These are phyloP conservation scores for Mycetomoellerius zeteki DNA, from an alignment of 1,140 invertebrate genomes.

Conservation along the genomic window DNA sequence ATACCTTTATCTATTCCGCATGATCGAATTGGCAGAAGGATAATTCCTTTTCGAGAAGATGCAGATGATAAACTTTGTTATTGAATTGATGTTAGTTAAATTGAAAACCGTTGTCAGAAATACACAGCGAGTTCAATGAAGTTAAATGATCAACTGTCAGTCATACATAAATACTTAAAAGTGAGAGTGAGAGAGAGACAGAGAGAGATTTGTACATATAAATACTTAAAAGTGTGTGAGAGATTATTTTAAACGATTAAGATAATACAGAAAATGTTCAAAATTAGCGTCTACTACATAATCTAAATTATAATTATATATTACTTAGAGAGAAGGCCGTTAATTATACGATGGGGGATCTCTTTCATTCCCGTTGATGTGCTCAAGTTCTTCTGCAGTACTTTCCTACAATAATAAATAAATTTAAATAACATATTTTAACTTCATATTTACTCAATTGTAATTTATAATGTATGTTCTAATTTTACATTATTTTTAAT, in stretches of 20 bases:
- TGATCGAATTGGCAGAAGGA: neutral
- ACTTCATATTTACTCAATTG: neutral
- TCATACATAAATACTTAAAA: slow-evolving; percentile 2
- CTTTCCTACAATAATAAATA: slow-evolving; percentile 21
- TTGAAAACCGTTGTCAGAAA: neutral
- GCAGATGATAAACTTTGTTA: neutral
- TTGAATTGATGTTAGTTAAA: slow-evolving; percentile 5
- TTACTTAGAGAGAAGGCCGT: neutral
- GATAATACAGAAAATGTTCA: neutral
- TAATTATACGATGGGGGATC: slow-evolving; percentile 1
- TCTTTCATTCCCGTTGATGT: neutral
- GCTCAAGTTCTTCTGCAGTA: slow-evolving; percentile 29
- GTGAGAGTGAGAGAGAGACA: too few species aligned
- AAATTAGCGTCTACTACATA: slow-evolving; percentile 9
- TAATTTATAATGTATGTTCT: too few species aligned
- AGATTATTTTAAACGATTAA: neutral
- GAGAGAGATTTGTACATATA: neutral
- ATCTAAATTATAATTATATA: slow-evolving; percentile 22
- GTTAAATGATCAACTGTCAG: neutral
- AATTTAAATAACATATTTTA: neutral
- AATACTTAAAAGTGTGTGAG: slow-evolving; percentile 28
- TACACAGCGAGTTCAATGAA: neutral
- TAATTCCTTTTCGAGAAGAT: neutral
- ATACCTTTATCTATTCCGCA: slow-evolving; percentile 23
- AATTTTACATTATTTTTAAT: neutral